A percentile compares a stretch with the other conserved stretches of the same genome.
Evolutionary conservation across 2,797 vertebrate species (phyloP).

Genomic region (Siniperca obscura): DNA sequence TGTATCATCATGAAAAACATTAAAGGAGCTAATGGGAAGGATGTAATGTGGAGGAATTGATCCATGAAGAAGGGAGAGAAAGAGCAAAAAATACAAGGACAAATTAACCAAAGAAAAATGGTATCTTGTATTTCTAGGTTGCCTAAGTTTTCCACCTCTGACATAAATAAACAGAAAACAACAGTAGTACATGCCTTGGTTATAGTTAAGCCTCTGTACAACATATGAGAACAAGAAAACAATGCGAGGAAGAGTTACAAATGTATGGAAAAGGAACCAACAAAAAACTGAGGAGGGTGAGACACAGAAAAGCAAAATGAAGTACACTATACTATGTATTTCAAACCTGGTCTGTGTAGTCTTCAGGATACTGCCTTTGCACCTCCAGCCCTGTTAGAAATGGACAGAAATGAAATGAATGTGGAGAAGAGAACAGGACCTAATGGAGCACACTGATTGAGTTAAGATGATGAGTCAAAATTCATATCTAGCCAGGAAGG

Average conservation of each 20-base stretch:
- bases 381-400: conserved; percentile 95
- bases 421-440: conserved; percentile 86
- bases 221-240: not conserved
- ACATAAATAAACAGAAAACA: not conserved
- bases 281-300: not conserved
- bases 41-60: not conserved
- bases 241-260: too few relatives aligned
- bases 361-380: conserved; percentile 93
- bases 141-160: not conserved
- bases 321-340: conserved; percentile 76
- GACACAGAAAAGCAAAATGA: not conserved
- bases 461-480: not conserved
- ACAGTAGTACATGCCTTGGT: not conserved
- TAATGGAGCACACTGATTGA: not conserved
- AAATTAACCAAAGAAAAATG: not conserved
- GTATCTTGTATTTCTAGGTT: not conserved
- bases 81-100: not conserved
- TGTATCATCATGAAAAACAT: not conserved
- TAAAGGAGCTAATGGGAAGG: not conserved
- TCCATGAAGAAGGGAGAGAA: not conserved
- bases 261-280: not conserved
- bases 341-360: conserved; percentile 96
- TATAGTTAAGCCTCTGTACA: not conserved
- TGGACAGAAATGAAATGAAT: conserved; percentile 83
- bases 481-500: not conserved